Evolutionary conservation across 2,113 vertebrate species (phyloP).

Genomic region (Mus pahari): DNA sequence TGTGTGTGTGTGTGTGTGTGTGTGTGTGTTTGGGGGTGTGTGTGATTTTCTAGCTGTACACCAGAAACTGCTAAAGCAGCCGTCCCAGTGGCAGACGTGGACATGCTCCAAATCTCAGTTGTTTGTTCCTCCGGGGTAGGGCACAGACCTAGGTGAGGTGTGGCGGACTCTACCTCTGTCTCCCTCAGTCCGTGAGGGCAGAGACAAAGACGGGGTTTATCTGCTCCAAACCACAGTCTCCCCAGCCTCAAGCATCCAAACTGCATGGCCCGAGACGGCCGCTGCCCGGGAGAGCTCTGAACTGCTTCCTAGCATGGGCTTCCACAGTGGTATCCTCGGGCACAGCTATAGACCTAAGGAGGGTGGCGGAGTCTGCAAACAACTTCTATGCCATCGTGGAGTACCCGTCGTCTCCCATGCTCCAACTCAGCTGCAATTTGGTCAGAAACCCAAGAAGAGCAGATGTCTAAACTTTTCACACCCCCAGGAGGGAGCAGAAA

Average conservation of each 20-base stretch:
- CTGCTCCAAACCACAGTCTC: neutral
- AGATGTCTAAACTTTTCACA: constrained; percentile 64
- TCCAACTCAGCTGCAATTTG: neutral
- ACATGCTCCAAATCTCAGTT: neutral
- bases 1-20: too few relatives aligned
- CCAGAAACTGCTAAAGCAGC: neutral
- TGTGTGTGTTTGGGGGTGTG: neutral
- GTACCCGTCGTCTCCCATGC: neutral
- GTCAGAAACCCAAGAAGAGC: constrained; percentile 43
- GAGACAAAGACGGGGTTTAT: neutral
- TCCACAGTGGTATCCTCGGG: neutral
- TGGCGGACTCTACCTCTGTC: neutral
- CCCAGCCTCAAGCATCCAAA: neutral
- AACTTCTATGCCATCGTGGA: neutral
- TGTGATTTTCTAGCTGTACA: neutral
- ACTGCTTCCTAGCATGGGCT: neutral
- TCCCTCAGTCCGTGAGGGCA: neutral
- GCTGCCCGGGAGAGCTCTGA: neutral
- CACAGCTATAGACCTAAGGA: neutral
- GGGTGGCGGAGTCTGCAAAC: neutral
- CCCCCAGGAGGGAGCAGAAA: constrained; percentile 63
- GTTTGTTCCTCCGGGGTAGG: neutral
- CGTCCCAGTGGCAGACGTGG: neutral
- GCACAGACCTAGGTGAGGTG: neutral
- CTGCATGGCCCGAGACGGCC: neutral